phyloP scores from a whole-genome alignment of 2,888 invertebrate species.

The Mesorhabditis belari region DNA sequence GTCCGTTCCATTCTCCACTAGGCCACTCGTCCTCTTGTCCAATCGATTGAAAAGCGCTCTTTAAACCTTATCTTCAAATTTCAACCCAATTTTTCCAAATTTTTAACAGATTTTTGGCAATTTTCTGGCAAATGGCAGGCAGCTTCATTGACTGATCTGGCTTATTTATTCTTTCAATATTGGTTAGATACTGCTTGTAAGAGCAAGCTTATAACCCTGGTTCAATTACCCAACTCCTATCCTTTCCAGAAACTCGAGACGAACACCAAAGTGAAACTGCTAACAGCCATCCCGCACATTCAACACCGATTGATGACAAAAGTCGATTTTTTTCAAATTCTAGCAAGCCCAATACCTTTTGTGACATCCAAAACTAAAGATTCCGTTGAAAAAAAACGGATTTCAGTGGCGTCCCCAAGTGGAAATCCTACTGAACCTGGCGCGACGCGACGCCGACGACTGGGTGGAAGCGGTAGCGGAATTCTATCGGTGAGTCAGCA shows the following conservation, averaged over 20 bases:
- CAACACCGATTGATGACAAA: neutral
- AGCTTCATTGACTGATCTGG: too few relatives aligned
- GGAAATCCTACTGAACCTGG: slow-evolving; percentile 16
- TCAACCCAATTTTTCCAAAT: too few relatives aligned
- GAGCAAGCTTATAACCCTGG: neutral
- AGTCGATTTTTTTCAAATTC: neutral
- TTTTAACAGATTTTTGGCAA: too few relatives aligned
- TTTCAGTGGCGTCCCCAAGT: slow-evolving; percentile 32
- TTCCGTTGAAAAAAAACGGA: too few relatives aligned
- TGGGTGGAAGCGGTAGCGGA: slow-evolving; percentile 37
- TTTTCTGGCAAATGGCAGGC: too few relatives aligned
- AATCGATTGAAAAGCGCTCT: too few relatives aligned
- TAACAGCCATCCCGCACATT: neutral
- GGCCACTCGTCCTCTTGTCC: too few relatives aligned
- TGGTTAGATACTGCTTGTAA: too few relatives aligned
- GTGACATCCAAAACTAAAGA: neutral
- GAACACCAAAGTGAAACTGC: neutral
- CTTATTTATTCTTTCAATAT: too few relatives aligned
- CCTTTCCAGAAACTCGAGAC: neutral
- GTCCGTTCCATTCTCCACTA: too few relatives aligned
- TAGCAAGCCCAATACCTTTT: neutral
- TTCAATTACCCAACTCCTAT: neutral
- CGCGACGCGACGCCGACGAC: slow-evolving; percentile 34
- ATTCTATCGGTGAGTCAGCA: slow-evolving; percentile 19
- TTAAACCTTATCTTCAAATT: too few relatives aligned